Conservation (phyloP, 2,888 invertebrate genomes). For the Hirtodrosophila trivittata region DNA sequence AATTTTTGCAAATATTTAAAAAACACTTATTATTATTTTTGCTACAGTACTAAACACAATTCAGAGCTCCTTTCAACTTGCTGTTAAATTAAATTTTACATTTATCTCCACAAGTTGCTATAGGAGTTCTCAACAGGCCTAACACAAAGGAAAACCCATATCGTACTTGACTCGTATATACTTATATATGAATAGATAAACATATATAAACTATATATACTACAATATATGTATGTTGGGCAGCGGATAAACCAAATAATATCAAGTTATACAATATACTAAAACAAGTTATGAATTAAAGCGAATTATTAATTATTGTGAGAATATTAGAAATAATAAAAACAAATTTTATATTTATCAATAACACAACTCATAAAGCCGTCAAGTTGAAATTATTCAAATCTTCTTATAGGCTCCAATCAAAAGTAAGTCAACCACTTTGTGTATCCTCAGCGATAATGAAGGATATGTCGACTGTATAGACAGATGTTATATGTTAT, state of each 20-base stretch:
- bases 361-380: conserved; percentile 1
- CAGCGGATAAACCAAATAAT: conserved; percentile 55
- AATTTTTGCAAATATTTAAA: conserved; percentile 66
- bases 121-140: conserved; percentile 20
- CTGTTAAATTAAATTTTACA: conserved; percentile 42
- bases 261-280: conserved; percentile 32
- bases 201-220: conserved; percentile 11
- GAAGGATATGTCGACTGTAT: no score
- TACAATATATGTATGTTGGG: conserved; percentile 46
- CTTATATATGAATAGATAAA: conserved; percentile 18
- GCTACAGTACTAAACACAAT: conserved; percentile 38
- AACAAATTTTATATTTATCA: conserved; percentile 43
- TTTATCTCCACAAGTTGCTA: conserved; percentile 51
- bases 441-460: no score
- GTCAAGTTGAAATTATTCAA: no score
- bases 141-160: conserved; percentile 49
- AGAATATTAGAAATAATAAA: conserved; percentile 45
- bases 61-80: conserved; percentile 31
- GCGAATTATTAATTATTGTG: conserved; percentile 42
- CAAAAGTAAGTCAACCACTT: no score
- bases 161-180: conserved; percentile 9
- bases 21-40: conserved; percentile 42
- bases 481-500: no score
- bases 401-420: no score
- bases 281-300: conserved; percentile 32